Evolutionary conservation across 2,797 vertebrate genomes (phyloP), one percentile per base, ranked within the genome.

Genomic region (Otolemur crassicaudatus): DNA sequence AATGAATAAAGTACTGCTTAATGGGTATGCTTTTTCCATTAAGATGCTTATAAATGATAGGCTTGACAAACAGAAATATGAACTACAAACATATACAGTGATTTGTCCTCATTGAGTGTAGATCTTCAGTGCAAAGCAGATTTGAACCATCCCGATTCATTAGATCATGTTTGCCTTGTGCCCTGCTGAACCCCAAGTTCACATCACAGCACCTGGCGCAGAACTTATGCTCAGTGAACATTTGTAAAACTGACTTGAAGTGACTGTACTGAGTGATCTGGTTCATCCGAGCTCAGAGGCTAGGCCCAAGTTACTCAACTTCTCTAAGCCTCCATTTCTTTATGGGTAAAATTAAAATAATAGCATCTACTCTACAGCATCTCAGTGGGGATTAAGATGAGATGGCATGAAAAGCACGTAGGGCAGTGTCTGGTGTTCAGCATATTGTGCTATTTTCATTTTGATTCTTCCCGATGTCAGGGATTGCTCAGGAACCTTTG

Each of bases 401-500:
- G 46, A 29, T 61, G 13, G 2, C 12, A 12, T 13, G 0, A 11
- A 56, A 56, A 94, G 43, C 53, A 61, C 14, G 40, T 11, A 56
- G 31, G 40, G 1, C 29, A 23, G 23, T 49, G 23, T 40, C 53
- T 89, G 49, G 4, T 17, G 3, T n/a, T 83, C 29, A 25, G 2
- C 31, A 46, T n/a, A 43, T 56, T 2, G 4, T 60, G 43, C 5
- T 89, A 25, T 49, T 43, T 93, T 81, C 81, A 56, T 82, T 83
- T 70, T 82, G 20, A 58, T 83, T 85, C 31, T 81, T 95, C 37
- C 60, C 40, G n/a, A 75, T 82, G 31, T 40, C 40, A 31, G 87
- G 29, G 73, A 67, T 43, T 73, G 37, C 67, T 20, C 14, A 31
- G 13, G n/a, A 20, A n/a, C 31, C 0, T 37, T 82, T 34, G 29